Conservation (phyloP, 2,888 invertebrate species). For the Zele albiditarsus region DNA sequence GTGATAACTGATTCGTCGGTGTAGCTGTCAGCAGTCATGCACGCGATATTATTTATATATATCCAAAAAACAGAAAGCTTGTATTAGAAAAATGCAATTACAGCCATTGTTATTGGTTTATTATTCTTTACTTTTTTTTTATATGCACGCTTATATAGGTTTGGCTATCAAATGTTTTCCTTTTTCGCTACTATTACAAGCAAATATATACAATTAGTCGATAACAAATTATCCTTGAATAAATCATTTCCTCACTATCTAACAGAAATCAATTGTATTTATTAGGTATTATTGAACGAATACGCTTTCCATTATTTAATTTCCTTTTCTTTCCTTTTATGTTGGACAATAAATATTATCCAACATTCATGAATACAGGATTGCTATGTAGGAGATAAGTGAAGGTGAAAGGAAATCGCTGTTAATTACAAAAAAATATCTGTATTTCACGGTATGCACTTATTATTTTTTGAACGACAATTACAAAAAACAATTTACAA, state of each 20-base stretch:
- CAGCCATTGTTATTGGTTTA: not conserved
- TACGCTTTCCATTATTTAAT: not conserved
- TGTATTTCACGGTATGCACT: slow-evolving; percentile 39
- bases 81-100: slow-evolving; percentile 5
- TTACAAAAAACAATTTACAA: slow-evolving; percentile 47
- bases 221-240: not conserved
- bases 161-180: not conserved
- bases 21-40: slow-evolving; percentile 26
- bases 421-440: slow-evolving; percentile 35
- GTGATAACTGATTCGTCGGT: not conserved
- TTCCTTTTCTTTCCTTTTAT: not conserved
- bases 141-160: slow-evolving; percentile 9
- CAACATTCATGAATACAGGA: not conserved
- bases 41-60: slow-evolving; percentile 1
- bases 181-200: slow-evolving; percentile 2
- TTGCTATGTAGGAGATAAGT: not conserved
- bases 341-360: no score
- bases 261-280: not conserved
- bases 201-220: not conserved
- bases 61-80: slow-evolving; percentile 1
- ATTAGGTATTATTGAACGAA: not conserved
- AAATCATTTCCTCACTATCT: not conserved
- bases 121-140: slow-evolving; percentile 11
- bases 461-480: slow-evolving; percentile 31
- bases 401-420: slow-evolving; percentile 29